Percentiles rank a stretch among this genome's conserved stretches.
Evolutionary conservation across 1,140 invertebrate species (phyloP).

Genomic region (Zaprionus davidi): DNA sequence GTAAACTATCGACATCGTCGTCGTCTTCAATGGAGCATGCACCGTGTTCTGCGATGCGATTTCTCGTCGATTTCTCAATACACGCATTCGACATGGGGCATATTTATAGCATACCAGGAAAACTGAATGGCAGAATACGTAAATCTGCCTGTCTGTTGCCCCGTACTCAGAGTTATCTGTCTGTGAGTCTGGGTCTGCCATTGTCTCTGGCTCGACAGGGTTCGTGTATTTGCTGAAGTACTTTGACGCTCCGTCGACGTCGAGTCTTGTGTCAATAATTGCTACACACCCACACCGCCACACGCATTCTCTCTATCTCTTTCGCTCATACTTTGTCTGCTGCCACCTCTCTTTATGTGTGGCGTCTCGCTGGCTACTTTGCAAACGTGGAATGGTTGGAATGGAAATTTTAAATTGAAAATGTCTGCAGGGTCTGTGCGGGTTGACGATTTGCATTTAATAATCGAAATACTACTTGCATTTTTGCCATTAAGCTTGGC

Average conservation of each 20-base stretch:
- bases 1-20: constrained; percentile 58
- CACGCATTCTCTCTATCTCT: constrained; percentile 8
- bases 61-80: background rate
- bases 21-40: constrained; percentile 16
- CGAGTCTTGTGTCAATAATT: constrained; percentile 78
- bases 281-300: constrained; percentile 61
- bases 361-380: constrained; percentile 60
- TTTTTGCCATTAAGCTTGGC: constrained; percentile 59
- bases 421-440: constrained; percentile 33
- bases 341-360: background rate
- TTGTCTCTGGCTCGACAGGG: constrained; percentile 52
- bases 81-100: background rate
- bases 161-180: background rate
- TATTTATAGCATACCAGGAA: background rate
- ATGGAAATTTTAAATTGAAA: constrained; percentile 77
- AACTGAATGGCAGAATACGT: constrained; percentile 10
- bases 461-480: constrained; percentile 66
- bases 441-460: constrained; percentile 78
- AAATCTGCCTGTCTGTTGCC: constrained; percentile 3
- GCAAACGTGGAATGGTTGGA: constrained; percentile 66
- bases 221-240: constrained; percentile 70
- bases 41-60: constrained; percentile 10
- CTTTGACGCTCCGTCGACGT: constrained; percentile 52
- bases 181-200: constrained; percentile 21
- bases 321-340: background rate